Evolutionary conservation across 2,888 invertebrate genomes (phyloP), one percentile per base, ranked within the genome.

Genomic region (Ophion ellenae): DNA sequence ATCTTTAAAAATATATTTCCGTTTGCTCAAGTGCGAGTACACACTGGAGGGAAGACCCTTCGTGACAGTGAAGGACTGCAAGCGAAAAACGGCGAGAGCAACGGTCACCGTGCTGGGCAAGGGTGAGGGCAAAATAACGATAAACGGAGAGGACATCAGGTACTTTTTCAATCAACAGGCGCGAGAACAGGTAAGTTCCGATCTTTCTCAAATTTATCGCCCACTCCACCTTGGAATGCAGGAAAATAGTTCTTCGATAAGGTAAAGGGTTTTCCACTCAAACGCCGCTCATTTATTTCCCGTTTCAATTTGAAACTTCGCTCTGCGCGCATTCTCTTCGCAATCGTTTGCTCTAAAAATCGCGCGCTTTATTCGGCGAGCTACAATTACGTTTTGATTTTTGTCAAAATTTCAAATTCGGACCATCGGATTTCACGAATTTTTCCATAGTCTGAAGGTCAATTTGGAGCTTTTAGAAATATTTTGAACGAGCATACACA

Each of bases 41-140:
- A 97, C 97, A 93, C 95, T 95, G 86, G 95, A 97, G 90, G 97
- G 97, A 20, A 95, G 96, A 81, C 96, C 97, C 79, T 97, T 94
- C 94, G 95, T 97, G 61, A 82, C 76, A 66, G 86, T 90, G 5
- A 47, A 84, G 79, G 96, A 96, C 94, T 97, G 97, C 92, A 93
- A 95, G 78, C 95, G 97, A 85, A 98, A 98, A 94, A 94, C 95
- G 83, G 96, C 97, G 0, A 95, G 96, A 89, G 98, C 97, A 1
- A 95, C 96, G 93, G 98, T 99, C 0, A 97, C 97, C n/a, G 94
- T 99, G 10, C 95, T 95, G 85, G 96, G 96, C 14, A 97, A 98
- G 32, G 99, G 99, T 17, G 96, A 97, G 74, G 99, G 99, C 2
- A 95, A 96, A 92, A 95, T 99, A 79, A 95, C 95, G 45, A 97